These are phyloP conservation scores for Athene cunicularia DNA, from an alignment of 2,113 vertebrate genomes.

Conservation along the genomic window DNA sequence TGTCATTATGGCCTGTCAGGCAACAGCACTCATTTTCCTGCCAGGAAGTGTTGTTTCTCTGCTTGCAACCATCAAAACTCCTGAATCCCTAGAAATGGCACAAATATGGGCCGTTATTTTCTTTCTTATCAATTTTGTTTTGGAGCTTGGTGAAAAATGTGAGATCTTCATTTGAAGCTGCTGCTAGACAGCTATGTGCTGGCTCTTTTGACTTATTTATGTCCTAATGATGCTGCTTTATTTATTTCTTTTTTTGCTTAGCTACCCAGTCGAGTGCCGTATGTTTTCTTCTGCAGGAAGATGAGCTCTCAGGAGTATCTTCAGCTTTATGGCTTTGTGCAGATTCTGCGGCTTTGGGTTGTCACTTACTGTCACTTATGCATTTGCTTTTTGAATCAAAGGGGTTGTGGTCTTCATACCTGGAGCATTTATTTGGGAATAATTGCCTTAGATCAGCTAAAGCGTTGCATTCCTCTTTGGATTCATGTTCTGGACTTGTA, in stretches of 20 bases:
- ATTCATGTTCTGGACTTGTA: neutral
- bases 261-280: neutral
- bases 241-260: constrained; percentile 20
- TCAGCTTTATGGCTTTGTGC: constrained; percentile 4
- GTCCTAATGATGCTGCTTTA: constrained; percentile 10
- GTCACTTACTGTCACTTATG: neutral
- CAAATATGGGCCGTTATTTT: neutral
- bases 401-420: neutral
- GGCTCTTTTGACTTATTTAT: constrained; percentile 14
- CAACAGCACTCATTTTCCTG: neutral
- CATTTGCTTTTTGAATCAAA: neutral
- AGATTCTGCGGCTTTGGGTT: neutral
- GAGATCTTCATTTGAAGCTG: constrained; percentile 31
- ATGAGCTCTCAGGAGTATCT: neutral
- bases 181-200: neutral
- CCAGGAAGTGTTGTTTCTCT: neutral
- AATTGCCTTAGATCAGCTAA: neutral
- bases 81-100: neutral
- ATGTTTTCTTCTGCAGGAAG: neutral
- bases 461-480: neutral
- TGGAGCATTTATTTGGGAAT: neutral
- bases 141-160: constrained; percentile 17
- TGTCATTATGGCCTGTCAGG: neutral
- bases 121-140: neutral
- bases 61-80: neutral